These are phyloP conservation scores for Pseudomyrmex cubaensis DNA, from an alignment of 1,140 invertebrate genomes.

Conservation along the genomic window DNA sequence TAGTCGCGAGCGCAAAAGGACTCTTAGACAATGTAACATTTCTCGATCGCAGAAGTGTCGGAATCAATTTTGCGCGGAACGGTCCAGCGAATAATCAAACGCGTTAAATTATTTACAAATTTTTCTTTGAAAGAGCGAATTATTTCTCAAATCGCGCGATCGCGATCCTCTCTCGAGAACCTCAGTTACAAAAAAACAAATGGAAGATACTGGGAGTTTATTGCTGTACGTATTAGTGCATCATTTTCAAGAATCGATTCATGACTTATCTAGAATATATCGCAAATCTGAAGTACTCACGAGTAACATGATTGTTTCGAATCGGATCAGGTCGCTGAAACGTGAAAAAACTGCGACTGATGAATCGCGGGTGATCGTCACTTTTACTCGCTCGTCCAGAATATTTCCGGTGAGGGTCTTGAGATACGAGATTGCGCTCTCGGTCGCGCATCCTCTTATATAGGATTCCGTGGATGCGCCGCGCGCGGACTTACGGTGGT, in stretches of 20 bases:
- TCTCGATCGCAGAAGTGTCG: background rate
- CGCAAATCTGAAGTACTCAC: slow-evolving; percentile 59
- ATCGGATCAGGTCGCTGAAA: background rate
- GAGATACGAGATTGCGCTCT: slow-evolving; percentile 75
- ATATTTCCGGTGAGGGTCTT: slow-evolving; percentile 59
- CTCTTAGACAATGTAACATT: background rate
- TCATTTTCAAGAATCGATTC: too few relatives aligned
- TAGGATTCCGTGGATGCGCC: slow-evolving; percentile 72
- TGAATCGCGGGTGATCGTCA: slow-evolving; percentile 16
- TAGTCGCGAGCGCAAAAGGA: background rate
- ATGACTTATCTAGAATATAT: background rate
- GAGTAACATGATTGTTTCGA: slow-evolving; percentile 61
- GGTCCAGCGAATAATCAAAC: background rate
- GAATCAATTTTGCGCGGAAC: background rate
- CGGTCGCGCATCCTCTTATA: slow-evolving; percentile 79
- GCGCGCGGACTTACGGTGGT: slow-evolving; percentile 59
- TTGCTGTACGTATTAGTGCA: background rate
- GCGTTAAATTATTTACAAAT: background rate
- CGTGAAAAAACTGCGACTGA: background rate
- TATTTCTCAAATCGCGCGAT: slow-evolving; percentile 1
- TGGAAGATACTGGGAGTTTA: slow-evolving; percentile 30
- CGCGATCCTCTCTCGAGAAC: background rate
- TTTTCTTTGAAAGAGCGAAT: background rate
- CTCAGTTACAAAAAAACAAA: slow-evolving; percentile 33
- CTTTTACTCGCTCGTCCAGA: slow-evolving; percentile 15